phyloP scores from a whole-genome alignment of 2,888 invertebrate genomes.

The Thereva unica region DNA sequence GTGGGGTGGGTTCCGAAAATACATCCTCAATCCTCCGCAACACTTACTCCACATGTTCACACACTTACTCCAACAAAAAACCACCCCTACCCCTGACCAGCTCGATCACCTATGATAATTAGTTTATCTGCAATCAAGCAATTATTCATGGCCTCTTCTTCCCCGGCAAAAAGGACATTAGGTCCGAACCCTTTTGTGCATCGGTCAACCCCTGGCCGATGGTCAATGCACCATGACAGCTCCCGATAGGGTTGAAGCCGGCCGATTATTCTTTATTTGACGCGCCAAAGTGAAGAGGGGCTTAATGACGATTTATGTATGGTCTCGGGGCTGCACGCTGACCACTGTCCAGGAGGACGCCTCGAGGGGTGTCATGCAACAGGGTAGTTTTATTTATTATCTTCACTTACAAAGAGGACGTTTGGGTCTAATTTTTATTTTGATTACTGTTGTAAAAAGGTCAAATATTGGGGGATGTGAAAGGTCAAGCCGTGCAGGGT shows the following conservation, averaged over 20 bases:
- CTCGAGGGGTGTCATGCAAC: not conserved
- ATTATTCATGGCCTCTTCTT: no score
- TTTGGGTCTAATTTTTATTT: not conserved
- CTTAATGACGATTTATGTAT: conserved; percentile 13
- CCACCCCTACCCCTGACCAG: no score
- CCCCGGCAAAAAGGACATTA: no score
- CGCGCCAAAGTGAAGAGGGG: conserved; percentile 28
- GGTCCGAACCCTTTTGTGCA: not conserved
- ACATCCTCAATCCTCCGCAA: no score
- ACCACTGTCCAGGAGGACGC: conserved; percentile 14
- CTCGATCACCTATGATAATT: no score
- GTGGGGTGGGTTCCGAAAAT: no score
- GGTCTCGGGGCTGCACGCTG: conserved; percentile 5
- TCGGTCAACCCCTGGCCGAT: conserved; percentile 14
- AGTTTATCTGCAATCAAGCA: no score
- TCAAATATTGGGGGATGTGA: no score
- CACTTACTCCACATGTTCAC: no score
- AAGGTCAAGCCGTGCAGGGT: no score
- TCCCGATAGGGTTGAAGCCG: conserved; percentile 19
- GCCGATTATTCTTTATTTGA: conserved; percentile 14
- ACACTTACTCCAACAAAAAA: no score
- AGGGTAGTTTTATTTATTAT: not conserved
- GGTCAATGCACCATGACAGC: conserved; percentile 1
- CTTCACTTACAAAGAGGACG: not conserved
- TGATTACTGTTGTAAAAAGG: not conserved